Percentiles rank a stretch among this genome's conserved stretches.
Evolutionary conservation across 2,797 vertebrate genomes (phyloP).

Genomic region (Lagothrix lagotricha): DNA sequence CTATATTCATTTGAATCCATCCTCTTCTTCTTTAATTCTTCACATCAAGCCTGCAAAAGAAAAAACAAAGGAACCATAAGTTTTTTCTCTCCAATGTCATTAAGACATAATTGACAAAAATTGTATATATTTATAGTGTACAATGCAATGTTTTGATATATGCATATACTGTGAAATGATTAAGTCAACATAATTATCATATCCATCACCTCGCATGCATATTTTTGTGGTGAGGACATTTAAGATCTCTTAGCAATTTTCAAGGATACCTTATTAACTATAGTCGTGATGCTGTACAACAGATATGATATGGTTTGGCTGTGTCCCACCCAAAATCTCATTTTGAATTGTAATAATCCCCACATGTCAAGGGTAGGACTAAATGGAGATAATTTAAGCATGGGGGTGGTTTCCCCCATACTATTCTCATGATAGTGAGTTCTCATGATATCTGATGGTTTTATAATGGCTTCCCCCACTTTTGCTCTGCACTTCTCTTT

Average conservation of each 20-base stretch:
- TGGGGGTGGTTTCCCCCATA: neutral
- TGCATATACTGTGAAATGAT: constrained; percentile 12
- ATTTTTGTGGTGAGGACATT: neutral
- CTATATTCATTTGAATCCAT: constrained; percentile 73
- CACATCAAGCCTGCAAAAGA: constrained; percentile 68
- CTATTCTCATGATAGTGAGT: neutral
- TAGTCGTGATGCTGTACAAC: neutral
- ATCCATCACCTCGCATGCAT: neutral
- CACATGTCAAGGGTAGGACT: neutral
- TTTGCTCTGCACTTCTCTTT: neutral
- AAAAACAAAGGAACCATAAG: constrained; percentile 45
- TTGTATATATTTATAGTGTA: neutral
- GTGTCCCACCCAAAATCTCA: neutral
- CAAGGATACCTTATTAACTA: neutral
- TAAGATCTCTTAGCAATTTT: constrained; percentile 18
- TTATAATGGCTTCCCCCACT: neutral
- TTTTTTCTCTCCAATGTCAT: constrained; percentile 3
- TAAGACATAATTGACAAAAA: constrained; percentile 19
- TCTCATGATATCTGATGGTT: neutral
- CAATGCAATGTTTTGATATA: constrained; percentile 29
- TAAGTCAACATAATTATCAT: constrained; percentile 21
- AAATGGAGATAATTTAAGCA: neutral
- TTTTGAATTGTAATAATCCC: neutral
- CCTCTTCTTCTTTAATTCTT: constrained; percentile 66
- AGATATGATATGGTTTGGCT: neutral